These are phyloP conservation scores for Zeuzera pyrina DNA, from an alignment of 2,888 invertebrate genomes.

Conservation along the genomic window DNA sequence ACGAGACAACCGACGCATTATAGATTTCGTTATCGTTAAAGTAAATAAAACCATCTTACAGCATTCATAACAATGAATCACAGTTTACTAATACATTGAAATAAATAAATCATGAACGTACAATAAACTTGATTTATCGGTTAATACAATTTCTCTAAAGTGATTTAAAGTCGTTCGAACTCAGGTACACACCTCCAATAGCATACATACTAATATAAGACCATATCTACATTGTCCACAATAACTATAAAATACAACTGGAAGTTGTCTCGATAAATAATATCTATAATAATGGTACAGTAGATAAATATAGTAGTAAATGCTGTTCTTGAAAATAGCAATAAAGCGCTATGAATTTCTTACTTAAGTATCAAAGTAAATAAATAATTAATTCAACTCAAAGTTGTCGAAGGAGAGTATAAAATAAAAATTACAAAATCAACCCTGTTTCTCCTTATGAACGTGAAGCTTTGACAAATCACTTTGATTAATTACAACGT, in stretches of 20 bases:
- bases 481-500: too few relatives aligned
- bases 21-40: too few relatives aligned
- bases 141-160: too few relatives aligned
- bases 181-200: slow-evolving; percentile 47
- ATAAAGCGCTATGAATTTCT: slow-evolving; percentile 7
- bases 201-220: slow-evolving; percentile 18
- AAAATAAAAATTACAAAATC: background rate
- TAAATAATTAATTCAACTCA: slow-evolving; percentile 20
- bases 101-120: too few relatives aligned
- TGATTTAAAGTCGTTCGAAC: too few relatives aligned
- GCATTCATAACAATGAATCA: too few relatives aligned
- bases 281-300: slow-evolving; percentile 58
- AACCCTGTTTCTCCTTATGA: background rate
- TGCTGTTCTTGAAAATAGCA: slow-evolving; percentile 35
- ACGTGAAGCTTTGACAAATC: slow-evolving; percentile 13
- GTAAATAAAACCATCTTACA: too few relatives aligned
- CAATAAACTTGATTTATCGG: too few relatives aligned
- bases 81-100: too few relatives aligned
- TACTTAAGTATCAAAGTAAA: slow-evolving; percentile 7
- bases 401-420: background rate
- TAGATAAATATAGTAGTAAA: slow-evolving; percentile 42
- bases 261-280: slow-evolving; percentile 64
- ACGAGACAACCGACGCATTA: too few relatives aligned
- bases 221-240: slow-evolving; percentile 36
- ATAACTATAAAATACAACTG: slow-evolving; percentile 46